Conservation (phyloP, 2,888 invertebrate species). For the Vanessa cardui region DNA sequence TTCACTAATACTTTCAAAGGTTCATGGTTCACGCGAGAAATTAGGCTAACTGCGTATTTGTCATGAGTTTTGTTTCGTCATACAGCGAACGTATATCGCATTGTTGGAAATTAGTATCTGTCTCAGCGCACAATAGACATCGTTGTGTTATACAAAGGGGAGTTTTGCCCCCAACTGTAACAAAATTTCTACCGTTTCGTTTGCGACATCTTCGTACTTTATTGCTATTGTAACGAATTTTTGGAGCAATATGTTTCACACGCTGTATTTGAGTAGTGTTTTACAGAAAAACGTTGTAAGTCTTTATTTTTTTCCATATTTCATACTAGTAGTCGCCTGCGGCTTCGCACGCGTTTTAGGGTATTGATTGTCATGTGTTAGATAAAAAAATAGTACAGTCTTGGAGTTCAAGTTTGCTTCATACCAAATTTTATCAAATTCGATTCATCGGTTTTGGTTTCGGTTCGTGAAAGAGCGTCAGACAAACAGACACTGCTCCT, state of each 20-base stretch:
- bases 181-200: conserved; percentile 57
- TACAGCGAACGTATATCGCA: conserved; percentile 48
- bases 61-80: conserved; percentile 51
- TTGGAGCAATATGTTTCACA: conserved; percentile 33
- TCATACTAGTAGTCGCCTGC: too few relatives aligned
- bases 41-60: conserved; percentile 38
- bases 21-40: conserved; percentile 33
- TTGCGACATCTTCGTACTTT: conserved; percentile 49
- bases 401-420: too few relatives aligned
- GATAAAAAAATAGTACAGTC: too few relatives aligned
- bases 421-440: too few relatives aligned
- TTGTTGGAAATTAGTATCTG: conserved; percentile 70
- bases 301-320: background rate
- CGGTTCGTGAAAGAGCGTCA: too few relatives aligned
- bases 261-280: background rate
- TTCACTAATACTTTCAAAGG: conserved; percentile 40
- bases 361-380: too few relatives aligned
- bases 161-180: conserved; percentile 60
- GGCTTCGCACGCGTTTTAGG: too few relatives aligned
- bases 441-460: too few relatives aligned
- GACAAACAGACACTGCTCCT: too few relatives aligned
- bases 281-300: too few relatives aligned
- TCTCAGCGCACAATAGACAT: conserved; percentile 60
- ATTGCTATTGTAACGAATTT: conserved; percentile 55
- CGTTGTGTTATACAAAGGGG: conserved; percentile 64